phyloP scores from a whole-genome alignment of 1,140 invertebrate species.

The Copidosoma floridanum region DNA sequence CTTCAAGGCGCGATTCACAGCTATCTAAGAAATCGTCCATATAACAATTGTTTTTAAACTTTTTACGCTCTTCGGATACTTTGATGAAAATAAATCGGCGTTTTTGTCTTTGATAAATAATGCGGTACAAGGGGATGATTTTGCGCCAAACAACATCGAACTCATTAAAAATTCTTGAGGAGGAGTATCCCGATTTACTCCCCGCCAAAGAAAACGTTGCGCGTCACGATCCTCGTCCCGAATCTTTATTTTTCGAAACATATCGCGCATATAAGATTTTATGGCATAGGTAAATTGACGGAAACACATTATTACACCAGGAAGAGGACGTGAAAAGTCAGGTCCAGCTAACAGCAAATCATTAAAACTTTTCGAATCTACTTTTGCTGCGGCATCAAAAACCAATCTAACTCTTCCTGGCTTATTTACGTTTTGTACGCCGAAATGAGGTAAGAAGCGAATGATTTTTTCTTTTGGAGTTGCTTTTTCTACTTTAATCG shows the following conservation, averaged over 20 bases:
- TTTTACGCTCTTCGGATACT: conserved; percentile 30
- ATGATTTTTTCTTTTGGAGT: not conserved
- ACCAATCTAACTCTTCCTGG: not conserved
- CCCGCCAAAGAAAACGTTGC: not conserved
- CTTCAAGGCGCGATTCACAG: conserved; percentile 28
- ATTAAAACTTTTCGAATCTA: not conserved
- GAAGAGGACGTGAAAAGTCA: not conserved
- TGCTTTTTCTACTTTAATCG: not conserved
- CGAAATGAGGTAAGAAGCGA: not conserved
- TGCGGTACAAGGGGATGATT: not conserved
- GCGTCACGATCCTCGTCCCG: not conserved
- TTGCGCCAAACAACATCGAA: not conserved
- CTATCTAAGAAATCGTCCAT: conserved; percentile 47
- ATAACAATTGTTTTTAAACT: conserved; percentile 37
- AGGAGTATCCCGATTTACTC: not conserved
- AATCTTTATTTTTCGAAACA: not conserved
- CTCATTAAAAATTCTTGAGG: not conserved
- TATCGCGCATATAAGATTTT: not conserved
- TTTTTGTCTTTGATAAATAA: not conserved
- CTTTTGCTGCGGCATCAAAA: not conserved
- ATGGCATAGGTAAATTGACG: conserved; percentile 35
- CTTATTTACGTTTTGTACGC: not conserved
- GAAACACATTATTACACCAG: not conserved
- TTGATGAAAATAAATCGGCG: conserved; percentile 15
- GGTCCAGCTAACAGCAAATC: not conserved